phyloP scores from a whole-genome alignment of 2,888 invertebrate species.

The Xestoiulus laeticollis region DNA sequence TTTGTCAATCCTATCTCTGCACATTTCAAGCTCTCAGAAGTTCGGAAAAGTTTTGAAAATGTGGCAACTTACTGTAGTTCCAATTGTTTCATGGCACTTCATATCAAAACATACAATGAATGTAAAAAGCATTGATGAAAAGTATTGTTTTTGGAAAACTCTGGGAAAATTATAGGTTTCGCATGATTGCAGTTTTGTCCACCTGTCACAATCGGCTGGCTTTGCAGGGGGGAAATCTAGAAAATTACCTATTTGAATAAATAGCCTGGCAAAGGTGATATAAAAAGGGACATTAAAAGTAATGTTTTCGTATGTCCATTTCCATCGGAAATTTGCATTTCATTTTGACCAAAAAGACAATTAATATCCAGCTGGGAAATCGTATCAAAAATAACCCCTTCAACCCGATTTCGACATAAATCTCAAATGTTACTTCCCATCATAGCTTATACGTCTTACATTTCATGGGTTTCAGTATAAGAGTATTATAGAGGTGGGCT shows the following conservation, averaged over 20 bases:
- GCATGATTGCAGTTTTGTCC: slow-evolving; percentile 2
- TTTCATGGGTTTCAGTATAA: background rate
- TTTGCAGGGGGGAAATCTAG: slow-evolving; percentile 23
- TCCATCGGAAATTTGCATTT: slow-evolving; percentile 21
- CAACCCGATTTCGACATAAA: slow-evolving; percentile 45
- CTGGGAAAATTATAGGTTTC: background rate
- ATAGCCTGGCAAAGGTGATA: slow-evolving; percentile 3
- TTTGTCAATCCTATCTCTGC: background rate
- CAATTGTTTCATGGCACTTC: background rate
- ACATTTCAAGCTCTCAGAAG: background rate
- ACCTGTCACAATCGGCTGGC: slow-evolving; percentile 19
- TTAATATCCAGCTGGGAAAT: slow-evolving; percentile 46
- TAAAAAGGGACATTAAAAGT: background rate
- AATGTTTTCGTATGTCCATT: slow-evolving; percentile 28
- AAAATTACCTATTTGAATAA: slow-evolving; percentile 1
- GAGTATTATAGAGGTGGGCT: background rate
- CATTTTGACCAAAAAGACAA: slow-evolving; percentile 18
- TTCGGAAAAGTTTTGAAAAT: background rate
- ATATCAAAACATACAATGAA: background rate
- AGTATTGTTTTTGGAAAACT: background rate
- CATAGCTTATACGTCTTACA: background rate
- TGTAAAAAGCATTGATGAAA: background rate
- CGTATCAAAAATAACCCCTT: slow-evolving; percentile 40
- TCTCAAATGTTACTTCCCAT: slow-evolving; percentile 25
- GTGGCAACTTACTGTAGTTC: background rate